phyloP scores from a whole-genome alignment of 2,888 invertebrate genomes.

The Caradrina kadenii region DNA sequence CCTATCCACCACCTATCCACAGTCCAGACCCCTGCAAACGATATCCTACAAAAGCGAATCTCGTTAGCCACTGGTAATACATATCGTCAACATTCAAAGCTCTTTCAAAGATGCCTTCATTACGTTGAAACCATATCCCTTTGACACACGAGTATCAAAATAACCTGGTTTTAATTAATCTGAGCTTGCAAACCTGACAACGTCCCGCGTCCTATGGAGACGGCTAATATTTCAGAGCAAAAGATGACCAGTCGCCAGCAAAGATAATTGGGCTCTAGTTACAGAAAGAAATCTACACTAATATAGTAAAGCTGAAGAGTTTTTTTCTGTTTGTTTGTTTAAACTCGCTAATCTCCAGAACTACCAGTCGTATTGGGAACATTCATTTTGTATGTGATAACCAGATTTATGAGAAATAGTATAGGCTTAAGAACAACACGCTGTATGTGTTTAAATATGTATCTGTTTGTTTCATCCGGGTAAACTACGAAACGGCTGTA shows the following conservation, averaged over 20 bases:
- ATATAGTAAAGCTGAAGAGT: no score
- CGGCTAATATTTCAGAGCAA: conserved; percentile 77
- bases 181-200: conserved; percentile 71
- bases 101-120: conserved; percentile 80
- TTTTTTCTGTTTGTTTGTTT: no score
- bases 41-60: conserved; percentile 39
- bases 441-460: no score
- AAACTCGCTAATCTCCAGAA: no score
- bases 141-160: conserved; percentile 82
- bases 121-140: conserved; percentile 80
- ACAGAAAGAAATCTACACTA: conserved; percentile 70
- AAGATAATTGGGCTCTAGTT: conserved; percentile 82
- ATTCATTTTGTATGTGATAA: no score
- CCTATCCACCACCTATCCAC: background rate
- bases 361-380: no score
- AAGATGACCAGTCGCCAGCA: conserved; percentile 79
- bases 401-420: no score
- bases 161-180: conserved; percentile 84
- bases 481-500: no score
- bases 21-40: conserved; percentile 16
- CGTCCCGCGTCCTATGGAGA: conserved; percentile 66
- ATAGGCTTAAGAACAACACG: no score
- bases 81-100: conserved; percentile 60
- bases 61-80: conserved; percentile 44
- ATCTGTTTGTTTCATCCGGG: no score